phyloP scores from a whole-genome alignment of 2,113 vertebrate genomes.

The Polyodon spathula region DNA sequence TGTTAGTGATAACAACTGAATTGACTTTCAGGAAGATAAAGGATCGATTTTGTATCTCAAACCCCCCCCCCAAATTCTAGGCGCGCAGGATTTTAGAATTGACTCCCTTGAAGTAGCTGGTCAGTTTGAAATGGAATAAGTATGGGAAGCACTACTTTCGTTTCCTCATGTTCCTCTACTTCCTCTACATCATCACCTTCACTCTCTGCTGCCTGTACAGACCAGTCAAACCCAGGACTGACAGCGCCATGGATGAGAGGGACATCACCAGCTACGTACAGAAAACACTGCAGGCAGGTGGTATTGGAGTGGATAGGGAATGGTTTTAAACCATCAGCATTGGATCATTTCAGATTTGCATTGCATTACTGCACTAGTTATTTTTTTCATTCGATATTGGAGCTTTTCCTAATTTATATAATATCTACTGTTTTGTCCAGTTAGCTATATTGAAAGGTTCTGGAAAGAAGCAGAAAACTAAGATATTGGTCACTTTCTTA shows the following conservation, averaged over 20 bases:
- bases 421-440: too few species aligned
- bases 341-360: too few species aligned
- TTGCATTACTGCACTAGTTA: too few species aligned
- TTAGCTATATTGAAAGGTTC: too few species aligned
- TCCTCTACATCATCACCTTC: constrained; percentile 83
- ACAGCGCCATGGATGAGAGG: constrained; percentile 59
- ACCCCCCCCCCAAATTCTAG: too few species aligned
- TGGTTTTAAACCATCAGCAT: too few species aligned
- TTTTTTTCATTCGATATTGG: too few species aligned
- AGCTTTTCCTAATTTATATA: too few species aligned
- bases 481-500: too few species aligned
- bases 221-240: constrained; percentile 65
- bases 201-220: constrained; percentile 79
- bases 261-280: constrained; percentile 69
- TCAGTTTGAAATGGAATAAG: constrained; percentile 85
- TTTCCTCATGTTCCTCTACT: constrained; percentile 70
- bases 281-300: constrained; percentile 64
- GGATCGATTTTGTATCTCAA: background rate
- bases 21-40: too few species aligned
- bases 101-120: constrained; percentile 85
- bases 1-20: too few species aligned
- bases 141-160: constrained; percentile 88
- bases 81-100: constrained; percentile 80
- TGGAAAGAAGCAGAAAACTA: too few species aligned
- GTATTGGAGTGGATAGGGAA: background rate